phyloP scores from a whole-genome alignment of 2,113 vertebrate species.

The Cyprinodon variegatus region DNA sequence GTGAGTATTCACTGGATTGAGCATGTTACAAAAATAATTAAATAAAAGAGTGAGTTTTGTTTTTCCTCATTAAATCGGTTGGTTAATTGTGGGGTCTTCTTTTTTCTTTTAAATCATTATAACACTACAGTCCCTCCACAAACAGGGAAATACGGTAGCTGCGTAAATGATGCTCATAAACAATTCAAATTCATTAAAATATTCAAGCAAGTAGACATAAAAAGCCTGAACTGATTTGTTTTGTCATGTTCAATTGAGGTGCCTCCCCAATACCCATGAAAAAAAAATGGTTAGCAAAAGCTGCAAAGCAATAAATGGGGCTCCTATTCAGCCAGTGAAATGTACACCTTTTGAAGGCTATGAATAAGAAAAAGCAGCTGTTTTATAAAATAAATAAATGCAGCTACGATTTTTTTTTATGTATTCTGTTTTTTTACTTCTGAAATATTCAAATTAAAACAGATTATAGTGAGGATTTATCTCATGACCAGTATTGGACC shows the following conservation, averaged over 20 bases:
- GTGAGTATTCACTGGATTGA: conserved; percentile 68
- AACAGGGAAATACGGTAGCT: conserved; percentile 55
- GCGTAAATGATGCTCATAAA: conserved; percentile 53
- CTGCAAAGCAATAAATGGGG: conserved; percentile 30
- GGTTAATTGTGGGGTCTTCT: conserved; percentile 37
- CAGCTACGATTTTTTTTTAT: conserved; percentile 1
- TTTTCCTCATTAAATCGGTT: conserved; percentile 64
- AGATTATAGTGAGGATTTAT: background rate
- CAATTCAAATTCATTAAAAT: conserved; percentile 55
- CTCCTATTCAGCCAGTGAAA: conserved; percentile 12
- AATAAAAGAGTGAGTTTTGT: conserved; percentile 59
- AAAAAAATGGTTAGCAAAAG: conserved; percentile 39
- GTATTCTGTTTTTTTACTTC: background rate
- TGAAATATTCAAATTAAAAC: background rate
- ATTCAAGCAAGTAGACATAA: conserved; percentile 47
- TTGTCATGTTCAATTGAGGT: conserved; percentile 39
- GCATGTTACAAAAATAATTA: conserved; percentile 50
- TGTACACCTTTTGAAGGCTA: conserved; percentile 26
- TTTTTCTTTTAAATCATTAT: conserved; percentile 34
- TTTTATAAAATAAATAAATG: conserved; percentile 25
- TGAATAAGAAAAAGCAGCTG: conserved; percentile 16
- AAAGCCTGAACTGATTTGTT: conserved; percentile 39
- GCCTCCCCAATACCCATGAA: conserved; percentile 5
- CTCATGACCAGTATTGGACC: background rate
- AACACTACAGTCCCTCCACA: conserved; percentile 32